phyloP scores from a whole-genome alignment of 2,888 invertebrate species.

The Linyphia triangularis region DNA sequence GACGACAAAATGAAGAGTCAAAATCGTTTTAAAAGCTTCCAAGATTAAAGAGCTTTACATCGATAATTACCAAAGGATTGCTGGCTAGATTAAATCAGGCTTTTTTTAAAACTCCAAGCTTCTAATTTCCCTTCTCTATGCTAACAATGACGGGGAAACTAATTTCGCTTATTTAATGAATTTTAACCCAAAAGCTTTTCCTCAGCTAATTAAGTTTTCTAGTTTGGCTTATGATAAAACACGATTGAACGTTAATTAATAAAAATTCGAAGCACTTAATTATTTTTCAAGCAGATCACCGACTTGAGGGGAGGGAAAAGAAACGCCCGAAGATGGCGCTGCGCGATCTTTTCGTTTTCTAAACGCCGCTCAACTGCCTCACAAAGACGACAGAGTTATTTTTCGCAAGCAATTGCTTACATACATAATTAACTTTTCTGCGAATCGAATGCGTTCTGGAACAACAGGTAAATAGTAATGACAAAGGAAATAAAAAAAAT shows the following conservation, averaged over 20 bases:
- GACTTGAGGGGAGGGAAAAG: background rate
- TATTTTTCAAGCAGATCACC: constrained; percentile 67
- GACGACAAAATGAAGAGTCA: constrained; percentile 65
- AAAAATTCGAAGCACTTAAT: constrained; percentile 74
- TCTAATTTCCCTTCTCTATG: constrained; percentile 70
- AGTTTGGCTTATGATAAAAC: constrained; percentile 75
- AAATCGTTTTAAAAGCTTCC: constrained; percentile 73
- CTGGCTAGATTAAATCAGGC: constrained; percentile 70
- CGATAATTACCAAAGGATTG: constrained; percentile 69
- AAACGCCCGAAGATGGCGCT: constrained; percentile 28
- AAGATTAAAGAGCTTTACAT: constrained; percentile 71
- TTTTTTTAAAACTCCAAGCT: constrained; percentile 21
- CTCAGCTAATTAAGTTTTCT: constrained; percentile 74
- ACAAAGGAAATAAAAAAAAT: constrained; percentile 19
- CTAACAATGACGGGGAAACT: constrained; percentile 72
- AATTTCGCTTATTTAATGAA: constrained; percentile 75
- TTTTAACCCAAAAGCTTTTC: constrained; percentile 71
- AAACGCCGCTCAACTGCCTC: background rate
- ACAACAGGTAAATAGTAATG: constrained; percentile 56
- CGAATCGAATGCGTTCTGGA: constrained; percentile 33
- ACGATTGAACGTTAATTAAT: constrained; percentile 75
- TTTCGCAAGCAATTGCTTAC: constrained; percentile 49
- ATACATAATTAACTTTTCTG: constrained; percentile 70
- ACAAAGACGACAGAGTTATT: constrained; percentile 33
- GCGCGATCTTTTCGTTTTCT: background rate